phyloP scores from a whole-genome alignment of 1,140 invertebrate species.

The Zaprionus lachaisei region DNA sequence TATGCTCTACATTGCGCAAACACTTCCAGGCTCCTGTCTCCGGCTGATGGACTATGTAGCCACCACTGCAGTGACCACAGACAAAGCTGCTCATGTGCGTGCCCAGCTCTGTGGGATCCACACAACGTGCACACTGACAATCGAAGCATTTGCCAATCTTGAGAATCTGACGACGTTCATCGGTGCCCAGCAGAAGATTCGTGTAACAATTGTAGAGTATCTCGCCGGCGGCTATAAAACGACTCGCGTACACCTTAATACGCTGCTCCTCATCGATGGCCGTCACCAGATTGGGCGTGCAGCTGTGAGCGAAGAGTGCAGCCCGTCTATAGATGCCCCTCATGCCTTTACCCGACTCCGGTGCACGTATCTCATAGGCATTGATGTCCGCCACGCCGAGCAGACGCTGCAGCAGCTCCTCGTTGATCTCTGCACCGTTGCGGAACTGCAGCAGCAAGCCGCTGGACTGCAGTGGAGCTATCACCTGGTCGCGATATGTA shows the following conservation, averaged over 20 bases:
- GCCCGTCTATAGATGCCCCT: constrained; percentile 88
- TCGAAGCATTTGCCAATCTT: constrained; percentile 90
- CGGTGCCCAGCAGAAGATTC: constrained; percentile 89
- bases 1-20: constrained; percentile 58
- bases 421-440: constrained; percentile 65
- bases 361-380: constrained; percentile 88
- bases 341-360: constrained; percentile 84
- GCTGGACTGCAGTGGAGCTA: constrained; percentile 72
- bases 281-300: constrained; percentile 88
- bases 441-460: constrained; percentile 67
- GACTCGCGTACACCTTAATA: constrained; percentile 87
- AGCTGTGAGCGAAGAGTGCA: constrained; percentile 89
- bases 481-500: constrained; percentile 86
- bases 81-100: constrained; percentile 89
- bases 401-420: constrained; percentile 87
- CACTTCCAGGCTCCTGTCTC: constrained; percentile 65
- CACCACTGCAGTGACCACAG: constrained; percentile 85
- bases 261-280: constrained; percentile 87
- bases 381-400: constrained; percentile 89
- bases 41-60: constrained; percentile 57
- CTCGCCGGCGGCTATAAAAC: constrained; percentile 87
- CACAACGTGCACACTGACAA: constrained; percentile 88
- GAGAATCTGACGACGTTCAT: constrained; percentile 88
- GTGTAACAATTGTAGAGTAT: constrained; percentile 91
- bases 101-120: constrained; percentile 88